Conservation (phyloP, 35 echinoderm and acorn worm species). For the Acanthaster planci region DNA sequence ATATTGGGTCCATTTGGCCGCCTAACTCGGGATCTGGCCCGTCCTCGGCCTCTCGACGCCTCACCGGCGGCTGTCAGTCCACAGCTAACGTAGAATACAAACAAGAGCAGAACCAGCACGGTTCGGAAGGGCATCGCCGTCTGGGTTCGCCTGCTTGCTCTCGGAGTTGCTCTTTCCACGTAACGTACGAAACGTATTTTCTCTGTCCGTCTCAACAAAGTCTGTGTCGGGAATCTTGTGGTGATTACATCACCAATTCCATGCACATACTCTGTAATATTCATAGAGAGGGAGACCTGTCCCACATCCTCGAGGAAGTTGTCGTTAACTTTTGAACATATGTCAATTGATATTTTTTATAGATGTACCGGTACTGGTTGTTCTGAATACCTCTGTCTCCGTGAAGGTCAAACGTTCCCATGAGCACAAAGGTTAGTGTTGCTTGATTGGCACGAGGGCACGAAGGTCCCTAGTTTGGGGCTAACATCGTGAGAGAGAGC, state of each 20-base stretch:
- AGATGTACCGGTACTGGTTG: not conserved
- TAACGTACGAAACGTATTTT: not conserved
- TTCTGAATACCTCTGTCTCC: not conserved
- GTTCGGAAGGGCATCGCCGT: not conserved
- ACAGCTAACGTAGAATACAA: conserved; percentile 16
- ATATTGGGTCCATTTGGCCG: not conserved
- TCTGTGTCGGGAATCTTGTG: not conserved
- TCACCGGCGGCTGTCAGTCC: not conserved
- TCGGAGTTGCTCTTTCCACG: not conserved
- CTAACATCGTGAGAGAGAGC: not conserved
- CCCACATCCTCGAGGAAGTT: not conserved
- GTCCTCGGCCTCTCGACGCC: not conserved
- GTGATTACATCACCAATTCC: not conserved
- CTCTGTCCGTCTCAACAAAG: not conserved
- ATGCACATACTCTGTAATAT: not conserved
- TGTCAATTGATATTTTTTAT: not conserved
- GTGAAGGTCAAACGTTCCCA: not conserved
- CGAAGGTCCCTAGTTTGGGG: not conserved
- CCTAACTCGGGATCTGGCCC: not conserved
- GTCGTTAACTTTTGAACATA: not conserved
- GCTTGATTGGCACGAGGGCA: not conserved
- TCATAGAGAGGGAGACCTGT: not conserved
- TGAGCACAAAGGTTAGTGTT: not conserved
- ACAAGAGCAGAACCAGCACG: not conserved
- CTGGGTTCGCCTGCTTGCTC: not conserved